Conservation (phyloP, 2,888 invertebrate genomes). For the Drosophila longiperda region DNA sequence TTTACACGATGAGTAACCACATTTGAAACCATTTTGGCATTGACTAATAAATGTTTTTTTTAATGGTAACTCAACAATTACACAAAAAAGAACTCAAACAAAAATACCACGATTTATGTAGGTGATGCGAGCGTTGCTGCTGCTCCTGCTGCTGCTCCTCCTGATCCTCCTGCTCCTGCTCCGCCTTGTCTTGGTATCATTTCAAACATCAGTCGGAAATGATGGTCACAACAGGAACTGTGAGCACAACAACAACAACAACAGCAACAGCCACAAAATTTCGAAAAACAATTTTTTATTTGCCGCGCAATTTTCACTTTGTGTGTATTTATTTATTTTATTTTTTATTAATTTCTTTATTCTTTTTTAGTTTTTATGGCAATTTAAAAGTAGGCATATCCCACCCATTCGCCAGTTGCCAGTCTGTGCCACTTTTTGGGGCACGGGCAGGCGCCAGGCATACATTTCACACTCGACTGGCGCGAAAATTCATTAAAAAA, state of each 20-base stretch:
- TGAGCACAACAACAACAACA: slow-evolving; percentile 17
- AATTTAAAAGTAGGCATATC: slow-evolving; percentile 67
- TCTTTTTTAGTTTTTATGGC: slow-evolving; percentile 68
- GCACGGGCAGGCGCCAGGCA: slow-evolving; percentile 29
- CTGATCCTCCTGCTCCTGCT: slow-evolving; percentile 8
- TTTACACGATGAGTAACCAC: background rate
- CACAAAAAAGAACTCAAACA: slow-evolving; percentile 1
- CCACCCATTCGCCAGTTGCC: background rate
- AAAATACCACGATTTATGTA: slow-evolving; percentile 13
- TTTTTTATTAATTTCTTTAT: slow-evolving; percentile 44
- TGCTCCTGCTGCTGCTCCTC: background rate
- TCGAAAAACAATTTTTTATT: slow-evolving; percentile 73
- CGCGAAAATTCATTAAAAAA: slow-evolving; percentile 83
- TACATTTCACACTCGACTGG: slow-evolving; percentile 84
- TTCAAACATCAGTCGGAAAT: slow-evolving; percentile 62
- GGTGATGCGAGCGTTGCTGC: slow-evolving; percentile 23
- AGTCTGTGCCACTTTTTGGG: background rate
- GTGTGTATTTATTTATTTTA: slow-evolving; percentile 48
- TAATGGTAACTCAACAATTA: background rate
- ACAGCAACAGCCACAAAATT: slow-evolving; percentile 56
- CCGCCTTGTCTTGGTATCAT: slow-evolving; percentile 59
- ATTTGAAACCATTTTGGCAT: background rate
- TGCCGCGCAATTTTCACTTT: slow-evolving; percentile 64
- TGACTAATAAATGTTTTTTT: background rate
- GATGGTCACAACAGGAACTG: slow-evolving; percentile 57